Evolutionary conservation across 2,888 invertebrate genomes (phyloP), one percentile per base, ranked within the genome.

Genomic region (Agonopterix arenella): DNA sequence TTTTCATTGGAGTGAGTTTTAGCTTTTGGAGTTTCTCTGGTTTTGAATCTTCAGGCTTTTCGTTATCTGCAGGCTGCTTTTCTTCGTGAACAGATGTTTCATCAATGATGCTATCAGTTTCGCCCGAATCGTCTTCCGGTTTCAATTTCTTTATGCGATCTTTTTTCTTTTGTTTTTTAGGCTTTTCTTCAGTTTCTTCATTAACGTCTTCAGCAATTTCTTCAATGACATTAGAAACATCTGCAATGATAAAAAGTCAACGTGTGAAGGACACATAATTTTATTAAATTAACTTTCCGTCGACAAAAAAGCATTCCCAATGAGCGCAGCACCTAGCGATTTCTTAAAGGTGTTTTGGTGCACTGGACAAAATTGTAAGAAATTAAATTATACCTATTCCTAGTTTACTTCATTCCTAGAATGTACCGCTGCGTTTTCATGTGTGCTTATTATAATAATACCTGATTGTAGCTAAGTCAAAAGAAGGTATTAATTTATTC

Each of bases 1-100:
- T 91, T 71, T 90, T 91, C 62, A 91, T 89, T 41, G 91, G 89
- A 43, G 76, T 76, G 1, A 89, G 68, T 60, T 68, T 78, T 8
- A 51, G 57, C 44, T 63, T 63, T 57, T 54, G 45, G 52, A 38
- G 49, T 43, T 63, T 64, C 55, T 54, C 45, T 51, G 36, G 48
- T 45, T 58, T 51, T 50, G 51, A 44, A 44, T 52, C 51, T 52
- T 64, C 59, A 46, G 72, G 28, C 7, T 28, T 60, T 10, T 82
- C 80, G 36, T 80, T 59, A 1, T 55, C 56, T 50, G 71, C 0
- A 8, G 13, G n/a, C 40, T 40, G n/a, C 40, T 40, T 11, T 43
- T 43, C 11, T 43, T 43, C 43, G 8, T 43, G n/a, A 9, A 40
- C 40, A 40, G 9, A 3, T 40, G 13, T 73, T 44, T 63, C 67